phyloP scores from a whole-genome alignment of 2,113 vertebrate species.

The Psilopogon haemacephalus region DNA sequence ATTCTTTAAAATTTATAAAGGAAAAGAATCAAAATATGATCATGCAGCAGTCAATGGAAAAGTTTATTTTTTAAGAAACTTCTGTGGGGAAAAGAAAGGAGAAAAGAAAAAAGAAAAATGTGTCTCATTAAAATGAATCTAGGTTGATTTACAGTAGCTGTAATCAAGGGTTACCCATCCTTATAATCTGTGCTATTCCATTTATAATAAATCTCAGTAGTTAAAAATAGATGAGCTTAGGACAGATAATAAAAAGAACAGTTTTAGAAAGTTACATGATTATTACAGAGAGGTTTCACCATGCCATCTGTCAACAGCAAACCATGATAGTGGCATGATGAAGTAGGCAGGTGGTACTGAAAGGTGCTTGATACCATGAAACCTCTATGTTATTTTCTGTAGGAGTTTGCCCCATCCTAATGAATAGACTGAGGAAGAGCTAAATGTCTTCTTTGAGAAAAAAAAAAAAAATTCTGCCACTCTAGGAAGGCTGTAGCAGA shows the following conservation, averaged over 20 bases:
- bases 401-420: neutral
- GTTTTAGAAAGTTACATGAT: constrained; percentile 44
- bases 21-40: neutral
- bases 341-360: neutral
- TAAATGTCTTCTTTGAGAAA: neutral
- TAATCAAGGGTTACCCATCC: constrained; percentile 65
- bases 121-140: constrained; percentile 66
- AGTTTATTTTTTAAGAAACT: neutral
- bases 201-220: constrained; percentile 64
- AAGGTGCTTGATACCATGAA: neutral
- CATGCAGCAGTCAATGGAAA: neutral
- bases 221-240: constrained; percentile 72
- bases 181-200: constrained; percentile 61
- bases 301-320: neutral
- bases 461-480: neutral
- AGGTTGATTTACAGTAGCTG: constrained; percentile 65
- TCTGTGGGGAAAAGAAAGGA: neutral
- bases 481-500: neutral
- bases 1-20: neutral
- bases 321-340: neutral
- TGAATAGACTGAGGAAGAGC: neutral
- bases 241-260: constrained; percentile 60
- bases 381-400: neutral
- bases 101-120: neutral
- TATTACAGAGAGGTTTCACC: constrained; percentile 40